Conservation (phyloP, 2,888 invertebrate genomes). For the Perithous albicinctus region DNA sequence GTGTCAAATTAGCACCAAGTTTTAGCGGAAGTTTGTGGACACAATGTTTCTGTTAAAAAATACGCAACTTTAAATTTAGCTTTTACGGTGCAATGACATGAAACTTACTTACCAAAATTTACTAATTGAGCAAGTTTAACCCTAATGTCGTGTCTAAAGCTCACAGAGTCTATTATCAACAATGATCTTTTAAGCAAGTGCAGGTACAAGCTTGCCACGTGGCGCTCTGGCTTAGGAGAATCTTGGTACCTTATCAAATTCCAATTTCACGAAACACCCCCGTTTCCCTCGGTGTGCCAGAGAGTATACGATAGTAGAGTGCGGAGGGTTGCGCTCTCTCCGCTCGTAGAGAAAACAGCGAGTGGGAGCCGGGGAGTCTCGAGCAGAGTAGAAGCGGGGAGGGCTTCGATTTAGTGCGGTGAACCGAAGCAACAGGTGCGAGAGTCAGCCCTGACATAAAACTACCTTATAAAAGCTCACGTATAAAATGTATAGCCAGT, state of each 20-base stretch:
- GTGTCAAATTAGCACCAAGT: too few relatives aligned
- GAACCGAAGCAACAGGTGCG: constrained; percentile 84
- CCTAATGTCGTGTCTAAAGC: neutral
- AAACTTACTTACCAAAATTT: too few relatives aligned
- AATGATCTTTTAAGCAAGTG: constrained; percentile 10
- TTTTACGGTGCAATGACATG: too few relatives aligned
- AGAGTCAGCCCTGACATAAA: constrained; percentile 78
- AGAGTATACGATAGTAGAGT: constrained; percentile 27
- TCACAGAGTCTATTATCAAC: constrained; percentile 10
- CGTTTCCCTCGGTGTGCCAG: constrained; percentile 55
- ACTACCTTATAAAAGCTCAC: constrained; percentile 81
- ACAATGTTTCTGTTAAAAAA: too few relatives aligned
- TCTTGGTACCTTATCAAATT: constrained; percentile 63
- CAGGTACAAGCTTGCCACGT: constrained; percentile 17
- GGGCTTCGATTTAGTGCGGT: constrained; percentile 83
- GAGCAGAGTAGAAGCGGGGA: neutral
- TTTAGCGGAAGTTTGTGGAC: too few relatives aligned
- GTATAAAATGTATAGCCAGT: constrained; percentile 78
- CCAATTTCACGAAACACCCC: constrained; percentile 62
- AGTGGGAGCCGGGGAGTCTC: constrained; percentile 33
- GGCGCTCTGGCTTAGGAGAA: constrained; percentile 8
- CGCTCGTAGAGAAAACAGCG: constrained; percentile 1
- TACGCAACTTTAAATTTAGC: too few relatives aligned
- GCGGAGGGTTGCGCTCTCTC: constrained; percentile 48
- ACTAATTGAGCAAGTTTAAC: neutral